Percentiles rank a stretch among this genome's conserved stretches.
Evolutionary conservation across 2,888 invertebrate species (phyloP).

Genomic region (Ophioninae sp.): DNA sequence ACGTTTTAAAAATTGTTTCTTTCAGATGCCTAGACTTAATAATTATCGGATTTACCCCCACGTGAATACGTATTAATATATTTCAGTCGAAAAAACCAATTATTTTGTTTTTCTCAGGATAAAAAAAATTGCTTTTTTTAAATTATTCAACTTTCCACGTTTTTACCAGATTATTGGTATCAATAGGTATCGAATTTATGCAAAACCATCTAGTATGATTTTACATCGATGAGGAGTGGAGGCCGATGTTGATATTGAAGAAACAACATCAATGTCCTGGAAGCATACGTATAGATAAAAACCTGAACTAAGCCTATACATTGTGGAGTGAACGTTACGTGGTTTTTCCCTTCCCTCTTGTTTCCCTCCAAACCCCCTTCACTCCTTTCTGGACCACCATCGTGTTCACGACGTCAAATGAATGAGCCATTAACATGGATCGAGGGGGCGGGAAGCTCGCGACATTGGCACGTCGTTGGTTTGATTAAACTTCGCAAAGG

Average conservation of each 20-base stretch:
- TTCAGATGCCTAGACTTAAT: too few species aligned
- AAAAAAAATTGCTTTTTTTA: too few species aligned
- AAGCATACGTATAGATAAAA: conserved; percentile 28
- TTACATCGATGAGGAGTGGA: not conserved
- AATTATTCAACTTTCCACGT: too few species aligned
- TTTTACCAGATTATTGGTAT: too few species aligned
- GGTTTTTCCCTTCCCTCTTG: not conserved
- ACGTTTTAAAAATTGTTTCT: too few species aligned
- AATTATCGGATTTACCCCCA: too few species aligned
- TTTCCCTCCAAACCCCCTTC: not conserved
- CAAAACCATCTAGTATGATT: too few species aligned
- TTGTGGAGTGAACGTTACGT: conserved; percentile 32
- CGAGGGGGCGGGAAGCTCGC: conserved; percentile 19
- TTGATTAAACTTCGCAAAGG: conserved; percentile 62
- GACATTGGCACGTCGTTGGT: conserved; percentile 47
- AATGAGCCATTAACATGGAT: conserved; percentile 51
- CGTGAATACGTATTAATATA: too few species aligned
- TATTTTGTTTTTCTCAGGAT: too few species aligned
- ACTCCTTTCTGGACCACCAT: not conserved
- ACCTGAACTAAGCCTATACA: conserved; percentile 24
- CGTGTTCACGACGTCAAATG: conserved; percentile 37
- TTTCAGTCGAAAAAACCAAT: too few species aligned
- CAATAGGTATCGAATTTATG: too few species aligned
- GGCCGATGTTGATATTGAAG: conserved; percentile 28
- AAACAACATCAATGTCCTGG: conserved; percentile 38